A percentile compares a stretch with the other conserved stretches of the same genome.
These are phyloP conservation scores for Protosalanx chinensis DNA, from an alignment of 2,797 vertebrate genomes.

Conservation along the genomic window DNA sequence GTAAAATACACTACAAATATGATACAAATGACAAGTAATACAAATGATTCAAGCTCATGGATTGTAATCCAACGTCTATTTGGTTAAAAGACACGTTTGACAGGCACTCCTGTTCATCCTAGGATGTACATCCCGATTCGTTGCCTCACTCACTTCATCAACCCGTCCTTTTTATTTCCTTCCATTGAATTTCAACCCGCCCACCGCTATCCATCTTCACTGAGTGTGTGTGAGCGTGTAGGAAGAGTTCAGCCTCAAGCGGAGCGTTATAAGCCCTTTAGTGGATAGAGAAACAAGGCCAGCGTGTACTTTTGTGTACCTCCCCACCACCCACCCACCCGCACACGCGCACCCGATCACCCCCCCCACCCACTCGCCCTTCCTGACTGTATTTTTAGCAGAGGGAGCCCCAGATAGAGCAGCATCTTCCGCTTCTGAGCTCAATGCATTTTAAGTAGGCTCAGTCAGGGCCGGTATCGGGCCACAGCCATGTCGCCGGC, in stretches of 20 bases:
- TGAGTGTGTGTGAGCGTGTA: conserved; percentile 4
- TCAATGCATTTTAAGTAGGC: conserved; percentile 56
- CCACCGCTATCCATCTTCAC: neutral
- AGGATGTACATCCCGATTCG: neutral
- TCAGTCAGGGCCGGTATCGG: conserved; percentile 33
- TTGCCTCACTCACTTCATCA: neutral
- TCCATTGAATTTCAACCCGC: neutral
- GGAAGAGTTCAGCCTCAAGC: neutral
- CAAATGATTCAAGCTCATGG: too few species aligned
- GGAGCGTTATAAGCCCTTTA: conserved; percentile 31
- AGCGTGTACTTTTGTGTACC: conserved; percentile 34
- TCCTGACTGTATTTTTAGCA: conserved; percentile 57
- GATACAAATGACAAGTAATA: too few species aligned
- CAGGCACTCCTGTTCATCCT: too few species aligned
- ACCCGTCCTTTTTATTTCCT: neutral
- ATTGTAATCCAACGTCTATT: conserved; percentile 16
- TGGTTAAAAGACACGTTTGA: too few species aligned
- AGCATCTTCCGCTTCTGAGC: conserved; percentile 42
- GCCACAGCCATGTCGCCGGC: conserved; percentile 30
- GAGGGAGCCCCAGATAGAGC: conserved; percentile 52
- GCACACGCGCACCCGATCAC: too few species aligned
- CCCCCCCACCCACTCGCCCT: conserved; percentile 11
- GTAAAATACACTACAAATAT: too few species aligned
- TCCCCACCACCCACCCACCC: too few species aligned
- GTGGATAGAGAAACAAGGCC: conserved; percentile 59